Evolutionary conservation across 2,888 invertebrate genomes (phyloP).

Genomic region (Pedicia rivosa): DNA sequence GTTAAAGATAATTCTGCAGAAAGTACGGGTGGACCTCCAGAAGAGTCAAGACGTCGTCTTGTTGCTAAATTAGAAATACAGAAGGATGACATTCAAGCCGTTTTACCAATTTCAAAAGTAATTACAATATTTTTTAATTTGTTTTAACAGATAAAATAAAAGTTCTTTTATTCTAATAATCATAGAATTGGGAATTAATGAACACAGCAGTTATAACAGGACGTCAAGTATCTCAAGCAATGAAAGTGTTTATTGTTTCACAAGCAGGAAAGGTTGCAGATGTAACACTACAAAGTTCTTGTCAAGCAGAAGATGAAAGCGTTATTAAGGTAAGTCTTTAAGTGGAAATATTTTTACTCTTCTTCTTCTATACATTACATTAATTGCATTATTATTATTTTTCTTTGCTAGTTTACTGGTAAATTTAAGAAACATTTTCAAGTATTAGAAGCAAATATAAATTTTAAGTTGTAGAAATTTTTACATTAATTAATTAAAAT

Average conservation of each 20-base stretch:
- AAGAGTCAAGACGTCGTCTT: conserved; percentile 42
- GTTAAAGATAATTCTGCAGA: conserved; percentile 22
- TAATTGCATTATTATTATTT: too few species aligned
- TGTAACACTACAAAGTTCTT: conserved; percentile 86
- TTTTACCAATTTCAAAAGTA: conserved; percentile 87
- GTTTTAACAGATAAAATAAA: neutral
- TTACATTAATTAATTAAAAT: too few species aligned
- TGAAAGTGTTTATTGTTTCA: conserved; percentile 90
- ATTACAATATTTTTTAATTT: conserved; percentile 9
- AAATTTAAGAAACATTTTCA: too few species aligned
- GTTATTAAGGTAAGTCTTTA: conserved; percentile 66
- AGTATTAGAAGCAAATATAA: too few species aligned
- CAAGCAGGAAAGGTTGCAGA: conserved; percentile 89
- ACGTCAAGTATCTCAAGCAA: conserved; percentile 81
- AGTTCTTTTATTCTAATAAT: conserved; percentile 5
- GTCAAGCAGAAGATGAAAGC: conserved; percentile 89
- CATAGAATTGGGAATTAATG: conserved; percentile 85
- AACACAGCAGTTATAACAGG: conserved; percentile 93
- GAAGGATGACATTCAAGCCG: conserved; percentile 87
- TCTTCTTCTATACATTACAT: too few species aligned
- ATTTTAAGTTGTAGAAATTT: too few species aligned
- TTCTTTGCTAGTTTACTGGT: too few species aligned
- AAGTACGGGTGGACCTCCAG: conserved; percentile 20
- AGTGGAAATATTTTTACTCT: conserved; percentile 5
- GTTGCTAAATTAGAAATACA: conserved; percentile 76